Base-by-base conservation (phyloP, 2,113 vertebrate species). In the Nibea coibor region DNA sequence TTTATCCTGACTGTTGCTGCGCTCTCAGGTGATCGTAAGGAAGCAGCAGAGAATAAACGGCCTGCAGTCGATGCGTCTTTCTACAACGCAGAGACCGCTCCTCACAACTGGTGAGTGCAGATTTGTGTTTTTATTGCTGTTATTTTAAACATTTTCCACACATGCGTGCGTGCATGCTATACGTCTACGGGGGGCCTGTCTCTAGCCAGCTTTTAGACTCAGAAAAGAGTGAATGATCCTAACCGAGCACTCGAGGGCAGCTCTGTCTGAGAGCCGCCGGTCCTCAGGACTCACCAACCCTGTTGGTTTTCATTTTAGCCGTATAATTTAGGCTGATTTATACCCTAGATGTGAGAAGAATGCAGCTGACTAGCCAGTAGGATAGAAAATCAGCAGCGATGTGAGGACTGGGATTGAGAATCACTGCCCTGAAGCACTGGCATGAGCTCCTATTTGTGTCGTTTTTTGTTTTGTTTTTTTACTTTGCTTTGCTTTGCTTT, bases 11-110 rank as follows among this genome's bases (percentile, higher is more conserved):
- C 81, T 85, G 66, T 73, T 82, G 69, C 75, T 89, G 63, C 92
- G 24, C 75, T 91, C 84, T 85, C 83, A 96, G 95, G 93, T 93
- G 93, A 93, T 78, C 82, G 88, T 48, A 94, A 92, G 81, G 93
- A 94, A 57, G 89, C 78, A 77, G 83, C 85, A 80, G 92, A 94
- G 69, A 88, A 78, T 78, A 94, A 90, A 74, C 91, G 79, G 5
- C 48, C 89, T 48, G 72, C 80, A 31, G 71, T 81, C 65, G 93
- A 94, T 1, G 89, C 83, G 15, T 78, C 88, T n/a, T 88, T 89
- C 75, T 85, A 69, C 83, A 89, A 78, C 70, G 69, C 91, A 20
- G 92, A 94, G 48, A 65, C 91, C 31, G 59, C 80, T 64, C 81
- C 84, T 62, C 91, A 89, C 72, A 83, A 67, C 63, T 89, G 92